These are phyloP conservation scores for Bos indicus DNA, from an alignment of 2,113 vertebrate species.

Conservation along the genomic window DNA sequence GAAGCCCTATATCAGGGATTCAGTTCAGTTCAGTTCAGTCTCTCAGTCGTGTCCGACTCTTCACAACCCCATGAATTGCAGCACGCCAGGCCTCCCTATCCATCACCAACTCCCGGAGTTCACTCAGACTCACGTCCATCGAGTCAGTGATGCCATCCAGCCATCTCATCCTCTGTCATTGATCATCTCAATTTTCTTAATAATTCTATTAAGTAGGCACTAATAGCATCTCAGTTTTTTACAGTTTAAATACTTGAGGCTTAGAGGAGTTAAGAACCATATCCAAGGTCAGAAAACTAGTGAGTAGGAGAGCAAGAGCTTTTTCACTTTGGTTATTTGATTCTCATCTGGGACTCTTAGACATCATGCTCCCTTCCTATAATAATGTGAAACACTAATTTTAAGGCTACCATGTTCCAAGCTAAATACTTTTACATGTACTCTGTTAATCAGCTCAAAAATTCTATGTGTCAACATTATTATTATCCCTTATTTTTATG, in stretches of 20 bases:
- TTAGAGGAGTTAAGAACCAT: background rate
- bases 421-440: background rate
- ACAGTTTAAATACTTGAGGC: background rate
- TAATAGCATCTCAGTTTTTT: background rate
- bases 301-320: background rate
- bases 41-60: too few relatives aligned
- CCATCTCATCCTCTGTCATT: too few relatives aligned
- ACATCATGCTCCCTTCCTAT: background rate
- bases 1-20: background rate
- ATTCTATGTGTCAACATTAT: background rate
- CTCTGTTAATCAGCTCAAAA: background rate
- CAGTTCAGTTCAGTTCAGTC: too few relatives aligned
- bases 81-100: too few relatives aligned
- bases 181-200: background rate
- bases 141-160: too few relatives aligned
- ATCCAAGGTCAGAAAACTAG: background rate
- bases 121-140: too few relatives aligned
- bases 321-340: background rate
- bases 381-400: background rate
- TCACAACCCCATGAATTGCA: too few relatives aligned
- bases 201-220: background rate
- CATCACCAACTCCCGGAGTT: too few relatives aligned
- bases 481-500: background rate
- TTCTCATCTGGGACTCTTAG: background rate
- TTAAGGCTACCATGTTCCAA: background rate